These are phyloP conservation scores for Machimus rusticus DNA, from an alignment of 2,888 invertebrate species.

Conservation along the genomic window DNA sequence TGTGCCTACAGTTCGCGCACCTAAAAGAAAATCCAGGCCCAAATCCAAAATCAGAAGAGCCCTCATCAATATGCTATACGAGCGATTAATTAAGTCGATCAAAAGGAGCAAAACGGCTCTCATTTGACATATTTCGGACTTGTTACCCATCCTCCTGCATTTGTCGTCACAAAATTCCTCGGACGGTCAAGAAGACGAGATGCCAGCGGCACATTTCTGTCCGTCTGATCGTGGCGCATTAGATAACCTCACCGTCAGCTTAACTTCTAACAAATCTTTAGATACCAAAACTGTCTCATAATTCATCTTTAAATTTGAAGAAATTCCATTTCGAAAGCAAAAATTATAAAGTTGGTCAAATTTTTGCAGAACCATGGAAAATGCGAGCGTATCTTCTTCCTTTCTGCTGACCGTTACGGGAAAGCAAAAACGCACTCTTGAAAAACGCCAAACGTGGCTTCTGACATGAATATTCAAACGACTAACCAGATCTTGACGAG, in stretches of 20 bases:
- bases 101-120: slow-evolving; percentile 47
- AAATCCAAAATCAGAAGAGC: slow-evolving; percentile 37
- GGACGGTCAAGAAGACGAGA: background rate
- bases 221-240: background rate
- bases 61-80: slow-evolving; percentile 48
- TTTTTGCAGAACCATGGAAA: slow-evolving; percentile 3
- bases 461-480: slow-evolving; percentile 40
- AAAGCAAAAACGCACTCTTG: background rate
- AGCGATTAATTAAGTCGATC: slow-evolving; percentile 49
- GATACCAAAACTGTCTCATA: background rate
- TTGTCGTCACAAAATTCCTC: slow-evolving; percentile 6
- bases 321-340: background rate
- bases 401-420: slow-evolving; percentile 18
- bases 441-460: background rate
- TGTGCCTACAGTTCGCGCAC: background rate
- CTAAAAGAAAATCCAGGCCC: slow-evolving; percentile 22
- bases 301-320: background rate
- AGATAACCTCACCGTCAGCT: background rate
- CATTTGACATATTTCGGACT: slow-evolving; percentile 49
- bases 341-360: background rate
- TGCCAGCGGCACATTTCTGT: background rate
- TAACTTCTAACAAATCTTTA: background rate
- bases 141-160: slow-evolving; percentile 34
- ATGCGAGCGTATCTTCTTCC: slow-evolving; percentile 31
- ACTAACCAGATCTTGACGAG: slow-evolving; percentile 36